Percentiles rank a stretch among this genome's conserved stretches.
phyloP scores from a whole-genome alignment of 2,888 invertebrate species.

The Acleris cristana region DNA sequence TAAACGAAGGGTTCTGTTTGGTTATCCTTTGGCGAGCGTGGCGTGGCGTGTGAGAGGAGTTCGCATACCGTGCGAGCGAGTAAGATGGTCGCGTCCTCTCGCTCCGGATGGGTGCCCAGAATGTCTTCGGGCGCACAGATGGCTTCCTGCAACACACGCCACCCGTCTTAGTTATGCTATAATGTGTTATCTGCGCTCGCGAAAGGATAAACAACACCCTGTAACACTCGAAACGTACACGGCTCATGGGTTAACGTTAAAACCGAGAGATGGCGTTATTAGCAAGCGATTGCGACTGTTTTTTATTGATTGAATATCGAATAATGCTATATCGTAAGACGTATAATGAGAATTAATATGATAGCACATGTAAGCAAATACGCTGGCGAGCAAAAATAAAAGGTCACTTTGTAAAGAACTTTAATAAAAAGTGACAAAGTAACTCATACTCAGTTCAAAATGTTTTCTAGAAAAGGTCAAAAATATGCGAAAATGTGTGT shows the following conservation, averaged over 20 bases:
- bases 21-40: constrained; percentile 80
- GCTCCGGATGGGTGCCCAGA: constrained; percentile 68
- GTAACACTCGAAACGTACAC: constrained; percentile 64
- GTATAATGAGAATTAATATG: too few species aligned
- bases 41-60: constrained; percentile 74
- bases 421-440: too few species aligned
- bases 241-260: constrained; percentile 36
- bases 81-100: constrained; percentile 50
- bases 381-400: too few species aligned
- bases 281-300: not conserved
- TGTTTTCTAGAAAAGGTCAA: too few species aligned
- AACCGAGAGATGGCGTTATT: constrained; percentile 14
- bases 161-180: constrained; percentile 70
- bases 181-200: constrained; percentile 54
- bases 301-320: too few species aligned
- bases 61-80: constrained; percentile 68
- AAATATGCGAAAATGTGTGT: too few species aligned
- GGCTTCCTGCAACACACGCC: constrained; percentile 88
- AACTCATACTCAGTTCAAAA: too few species aligned
- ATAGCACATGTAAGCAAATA: too few species aligned
- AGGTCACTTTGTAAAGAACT: too few species aligned
- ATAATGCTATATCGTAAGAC: too few species aligned
- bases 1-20: constrained; percentile 54
- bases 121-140: constrained; percentile 86
- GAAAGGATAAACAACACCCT: constrained; percentile 72